A percentile compares a stretch with the other conserved stretches of the same genome.
phyloP scores from a whole-genome alignment of 2,888 invertebrate species.

The Osmoderma eremita region DNA sequence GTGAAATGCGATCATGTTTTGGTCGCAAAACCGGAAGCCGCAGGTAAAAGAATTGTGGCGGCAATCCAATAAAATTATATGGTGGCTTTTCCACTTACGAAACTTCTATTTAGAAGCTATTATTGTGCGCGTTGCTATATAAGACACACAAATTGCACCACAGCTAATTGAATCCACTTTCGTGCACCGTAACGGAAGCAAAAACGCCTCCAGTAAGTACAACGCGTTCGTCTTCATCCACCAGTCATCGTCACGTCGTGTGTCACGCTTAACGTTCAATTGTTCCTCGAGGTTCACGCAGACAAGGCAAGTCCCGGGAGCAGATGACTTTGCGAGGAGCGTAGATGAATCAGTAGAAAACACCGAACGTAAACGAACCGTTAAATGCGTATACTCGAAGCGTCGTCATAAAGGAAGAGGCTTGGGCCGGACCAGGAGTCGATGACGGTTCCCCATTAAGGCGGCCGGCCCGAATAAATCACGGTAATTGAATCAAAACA shows the following conservation, averaged over 20 bases:
- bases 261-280: constrained; percentile 36
- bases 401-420: constrained; percentile 2
- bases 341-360: constrained; percentile 46
- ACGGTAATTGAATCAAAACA: constrained; percentile 59
- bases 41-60: too few relatives aligned
- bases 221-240: background rate
- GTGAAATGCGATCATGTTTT: too few relatives aligned
- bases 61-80: too few relatives aligned
- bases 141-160: constrained; percentile 10
- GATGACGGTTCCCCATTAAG: constrained; percentile 56
- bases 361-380: constrained; percentile 48
- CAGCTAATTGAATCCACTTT: constrained; percentile 18
- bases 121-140: background rate
- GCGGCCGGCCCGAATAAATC: constrained; percentile 55
- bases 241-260: constrained; percentile 18
- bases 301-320: background rate
- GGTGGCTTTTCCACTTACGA: background rate
- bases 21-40: too few relatives aligned
- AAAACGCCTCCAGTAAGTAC: background rate
- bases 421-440: constrained; percentile 18
- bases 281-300: background rate
- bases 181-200: constrained; percentile 1
- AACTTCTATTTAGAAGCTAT: constrained; percentile 10
- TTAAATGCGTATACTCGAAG: constrained; percentile 43
- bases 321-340: constrained; percentile 34